Conservation (phyloP, 2,888 invertebrate species). For the Marronus borbonicus region DNA sequence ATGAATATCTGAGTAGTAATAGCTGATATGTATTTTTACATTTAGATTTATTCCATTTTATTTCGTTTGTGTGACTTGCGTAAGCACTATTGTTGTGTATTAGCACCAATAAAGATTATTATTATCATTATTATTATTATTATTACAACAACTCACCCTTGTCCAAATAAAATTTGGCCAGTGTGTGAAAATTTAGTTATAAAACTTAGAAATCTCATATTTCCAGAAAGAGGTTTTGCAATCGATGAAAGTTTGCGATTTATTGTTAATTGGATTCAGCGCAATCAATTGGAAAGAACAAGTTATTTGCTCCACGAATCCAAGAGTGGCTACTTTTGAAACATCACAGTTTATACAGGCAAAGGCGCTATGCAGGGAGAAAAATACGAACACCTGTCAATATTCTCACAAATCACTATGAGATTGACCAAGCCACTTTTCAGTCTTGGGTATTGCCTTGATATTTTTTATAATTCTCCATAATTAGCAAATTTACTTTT, state of each 20-base stretch:
- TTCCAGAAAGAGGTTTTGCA: too few species aligned
- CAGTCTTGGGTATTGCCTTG: neutral
- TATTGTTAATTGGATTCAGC: neutral
- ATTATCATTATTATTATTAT: too few species aligned
- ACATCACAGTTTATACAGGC: neutral
- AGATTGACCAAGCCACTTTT: neutral
- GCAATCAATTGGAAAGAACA: neutral
- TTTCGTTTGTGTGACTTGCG: too few species aligned
- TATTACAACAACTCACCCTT: neutral
- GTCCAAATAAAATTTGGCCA: neutral
- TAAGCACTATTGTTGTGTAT: too few species aligned
- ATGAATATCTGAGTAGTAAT: too few species aligned
- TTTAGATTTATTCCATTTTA: too few species aligned
- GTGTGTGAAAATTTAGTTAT: neutral
- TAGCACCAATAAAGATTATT: too few species aligned
- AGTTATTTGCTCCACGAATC: neutral
- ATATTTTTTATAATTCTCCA: slow-evolving; percentile 5
- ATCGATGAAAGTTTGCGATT: neutral
- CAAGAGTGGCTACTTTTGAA: neutral
- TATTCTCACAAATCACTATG: neutral
- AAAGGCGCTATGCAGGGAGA: neutral
- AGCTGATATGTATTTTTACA: too few species aligned
- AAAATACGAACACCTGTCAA: neutral
- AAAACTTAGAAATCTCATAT: neutral
- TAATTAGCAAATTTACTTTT: neutral